A percentile compares a stretch with the other conserved stretches of the same genome.
Evolutionary conservation across 2,888 invertebrate genomes (phyloP).

Genomic region (Phlogophora meticulosa): DNA sequence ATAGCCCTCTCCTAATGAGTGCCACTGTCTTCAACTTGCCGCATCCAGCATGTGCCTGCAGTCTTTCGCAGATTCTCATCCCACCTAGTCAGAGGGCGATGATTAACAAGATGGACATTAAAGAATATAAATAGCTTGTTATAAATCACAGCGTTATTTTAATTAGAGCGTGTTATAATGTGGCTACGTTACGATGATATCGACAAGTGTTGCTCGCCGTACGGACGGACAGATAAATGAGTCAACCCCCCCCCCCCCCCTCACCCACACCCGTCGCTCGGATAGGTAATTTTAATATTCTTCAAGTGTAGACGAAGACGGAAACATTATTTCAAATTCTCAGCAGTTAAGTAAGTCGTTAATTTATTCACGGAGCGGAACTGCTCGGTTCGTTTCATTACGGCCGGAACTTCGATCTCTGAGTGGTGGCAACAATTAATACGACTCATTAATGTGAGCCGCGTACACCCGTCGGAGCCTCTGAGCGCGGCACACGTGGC

Average conservation of each 20-base stretch:
- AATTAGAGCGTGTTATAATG: slow-evolving; percentile 8
- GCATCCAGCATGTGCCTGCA: too few relatives aligned
- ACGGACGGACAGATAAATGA: slow-evolving; percentile 12
- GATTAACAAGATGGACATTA: too few relatives aligned
- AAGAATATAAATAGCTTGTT: background rate
- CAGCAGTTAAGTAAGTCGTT: slow-evolving; percentile 22
- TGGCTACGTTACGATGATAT: slow-evolving; percentile 11
- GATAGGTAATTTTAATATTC: slow-evolving; percentile 26
- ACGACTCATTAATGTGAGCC: too few relatives aligned
- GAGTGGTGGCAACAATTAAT: background rate
- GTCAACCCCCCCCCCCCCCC: too few relatives aligned
- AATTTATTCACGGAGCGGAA: slow-evolving; percentile 22
- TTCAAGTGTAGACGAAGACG: slow-evolving; percentile 12
- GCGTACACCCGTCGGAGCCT: too few relatives aligned
- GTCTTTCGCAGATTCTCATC: too few relatives aligned
- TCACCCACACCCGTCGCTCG: background rate
- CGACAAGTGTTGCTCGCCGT: background rate
- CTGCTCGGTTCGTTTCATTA: slow-evolving; percentile 17
- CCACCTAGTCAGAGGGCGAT: too few relatives aligned
- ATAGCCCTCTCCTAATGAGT: too few relatives aligned
- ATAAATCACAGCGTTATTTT: slow-evolving; percentile 1
- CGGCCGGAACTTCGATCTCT: slow-evolving; percentile 7
- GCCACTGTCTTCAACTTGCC: too few relatives aligned
- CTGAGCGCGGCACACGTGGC: too few relatives aligned
- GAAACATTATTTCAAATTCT: slow-evolving; percentile 26